These are phyloP conservation scores for Diabrotica balteata DNA, from an alignment of 2,888 invertebrate species.

Conservation along the genomic window DNA sequence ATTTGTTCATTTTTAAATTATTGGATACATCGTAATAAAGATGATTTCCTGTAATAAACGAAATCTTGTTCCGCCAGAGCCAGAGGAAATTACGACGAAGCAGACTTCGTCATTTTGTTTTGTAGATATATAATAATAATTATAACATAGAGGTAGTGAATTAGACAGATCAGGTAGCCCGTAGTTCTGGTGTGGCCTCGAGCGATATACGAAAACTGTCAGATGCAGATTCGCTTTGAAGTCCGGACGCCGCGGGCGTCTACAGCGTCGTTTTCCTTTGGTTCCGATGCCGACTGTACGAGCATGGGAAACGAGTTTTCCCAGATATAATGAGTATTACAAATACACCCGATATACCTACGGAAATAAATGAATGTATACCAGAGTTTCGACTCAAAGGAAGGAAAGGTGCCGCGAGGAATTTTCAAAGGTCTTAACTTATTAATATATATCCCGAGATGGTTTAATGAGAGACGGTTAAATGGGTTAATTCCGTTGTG, in stretches of 20 bases:
- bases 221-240: slow-evolving; percentile 52
- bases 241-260: slow-evolving; percentile 36
- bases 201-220: slow-evolving; percentile 49
- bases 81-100: neutral
- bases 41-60: no score
- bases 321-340: slow-evolving; percentile 23
- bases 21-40: no score
- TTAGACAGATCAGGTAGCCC: slow-evolving; percentile 46
- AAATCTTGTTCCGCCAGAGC: no score
- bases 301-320: slow-evolving; percentile 14
- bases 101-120: slow-evolving; percentile 22
- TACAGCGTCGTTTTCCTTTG: slow-evolving; percentile 20
- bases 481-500: neutral
- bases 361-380: slow-evolving; percentile 2
- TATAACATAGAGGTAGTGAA: slow-evolving; percentile 40
- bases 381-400: neutral
- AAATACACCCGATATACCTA: slow-evolving; percentile 17
- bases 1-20: no score
- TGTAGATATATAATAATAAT: slow-evolving; percentile 27
- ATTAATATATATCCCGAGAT: neutral
- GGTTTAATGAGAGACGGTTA: slow-evolving; percentile 1
- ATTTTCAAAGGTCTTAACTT: slow-evolving; percentile 2
- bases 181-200: slow-evolving; percentile 42
- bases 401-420: neutral
- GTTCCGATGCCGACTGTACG: slow-evolving; percentile 11